Percentiles rank a stretch among this genome's conserved stretches.
Evolutionary conservation across 2,888 invertebrate genomes (phyloP).

Genomic region (Lacanobia oleracea): DNA sequence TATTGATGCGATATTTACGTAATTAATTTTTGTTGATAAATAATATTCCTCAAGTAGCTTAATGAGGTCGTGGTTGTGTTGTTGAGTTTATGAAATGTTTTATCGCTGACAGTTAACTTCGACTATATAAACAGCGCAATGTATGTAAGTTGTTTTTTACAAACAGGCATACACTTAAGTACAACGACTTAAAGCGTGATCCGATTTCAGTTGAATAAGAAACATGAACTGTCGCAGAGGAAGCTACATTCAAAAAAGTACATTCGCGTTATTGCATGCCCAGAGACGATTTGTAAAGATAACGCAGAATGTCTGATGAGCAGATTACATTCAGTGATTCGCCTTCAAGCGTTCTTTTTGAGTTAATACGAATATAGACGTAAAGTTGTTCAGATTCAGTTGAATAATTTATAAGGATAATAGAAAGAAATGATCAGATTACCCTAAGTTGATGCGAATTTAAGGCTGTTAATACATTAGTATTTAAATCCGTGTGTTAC

Average conservation of each 20-base stretch:
- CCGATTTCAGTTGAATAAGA: constrained; percentile 55
- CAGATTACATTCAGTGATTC: constrained; percentile 62
- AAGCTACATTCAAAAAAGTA: constrained; percentile 57
- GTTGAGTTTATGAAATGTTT: constrained; percentile 21
- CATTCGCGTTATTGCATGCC: constrained; percentile 62
- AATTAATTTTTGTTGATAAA: constrained; percentile 46
- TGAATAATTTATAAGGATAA: constrained; percentile 69
- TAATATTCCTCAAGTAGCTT: constrained; percentile 16
- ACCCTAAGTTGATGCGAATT: constrained; percentile 53
- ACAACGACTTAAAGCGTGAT: constrained; percentile 15
- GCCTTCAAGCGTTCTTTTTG: constrained; percentile 56
- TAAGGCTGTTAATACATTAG: constrained; percentile 43
- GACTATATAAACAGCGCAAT: neutral
- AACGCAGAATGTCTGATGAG: constrained; percentile 55
- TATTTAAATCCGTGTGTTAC: constrained; percentile 24
- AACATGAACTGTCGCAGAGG: constrained; percentile 48
- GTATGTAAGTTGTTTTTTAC: neutral
- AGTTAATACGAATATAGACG: constrained; percentile 58
- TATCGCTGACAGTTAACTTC: neutral
- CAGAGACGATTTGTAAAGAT: constrained; percentile 64
- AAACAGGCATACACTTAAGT: neutral
- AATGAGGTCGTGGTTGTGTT: too few relatives aligned
- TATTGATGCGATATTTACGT: constrained; percentile 35
- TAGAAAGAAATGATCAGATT: constrained; percentile 63
- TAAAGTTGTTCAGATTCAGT: constrained; percentile 61